Conservation (phyloP, 2,113 vertebrate genomes). For the Pseudolaguvia tuberculata region DNA sequence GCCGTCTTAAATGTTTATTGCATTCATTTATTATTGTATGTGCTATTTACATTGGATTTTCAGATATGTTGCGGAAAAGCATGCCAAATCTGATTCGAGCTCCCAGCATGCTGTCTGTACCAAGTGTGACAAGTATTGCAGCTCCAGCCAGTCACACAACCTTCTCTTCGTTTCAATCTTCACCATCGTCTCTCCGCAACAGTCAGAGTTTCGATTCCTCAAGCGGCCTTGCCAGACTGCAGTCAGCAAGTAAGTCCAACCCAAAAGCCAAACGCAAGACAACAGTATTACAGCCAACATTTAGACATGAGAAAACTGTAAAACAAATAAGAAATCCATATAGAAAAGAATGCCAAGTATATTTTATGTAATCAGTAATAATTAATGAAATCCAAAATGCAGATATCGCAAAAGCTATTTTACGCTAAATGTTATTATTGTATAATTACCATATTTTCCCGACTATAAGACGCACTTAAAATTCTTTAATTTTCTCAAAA, state of each 20-base stretch:
- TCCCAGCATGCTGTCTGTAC: slow-evolving; percentile 88
- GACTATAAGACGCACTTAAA: no score
- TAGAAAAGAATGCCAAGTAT: neutral
- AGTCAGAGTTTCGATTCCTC: slow-evolving; percentile 97
- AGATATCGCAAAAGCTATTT: neutral
- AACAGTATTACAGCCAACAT: slow-evolving; percentile 6
- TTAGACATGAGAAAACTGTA: neutral
- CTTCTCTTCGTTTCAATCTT: slow-evolving; percentile 72
- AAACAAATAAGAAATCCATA: neutral
- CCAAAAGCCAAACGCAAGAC: neutral
- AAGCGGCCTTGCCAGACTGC: slow-evolving; percentile 82
- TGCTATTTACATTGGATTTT: slow-evolving; percentile 21
- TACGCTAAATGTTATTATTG: no score
- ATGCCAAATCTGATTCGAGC: slow-evolving; percentile 88
- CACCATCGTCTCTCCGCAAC: slow-evolving; percentile 79
- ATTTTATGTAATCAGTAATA: no score
- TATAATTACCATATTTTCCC: no score
- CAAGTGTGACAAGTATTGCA: slow-evolving; percentile 77
- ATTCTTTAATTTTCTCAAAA: no score
- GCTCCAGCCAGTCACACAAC: slow-evolving; percentile 61
- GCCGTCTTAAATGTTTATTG: neutral
- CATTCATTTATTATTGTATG: neutral
- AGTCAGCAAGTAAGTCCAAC: slow-evolving; percentile 84
- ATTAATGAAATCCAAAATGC: neutral
- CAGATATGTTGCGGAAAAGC: slow-evolving; percentile 93